A percentile compares a stretch with the other conserved stretches of the same genome.
These are phyloP conservation scores for Montipora sp. DNA, from an alignment of 64 coral and sea anemone genomes.

Conservation along the genomic window DNA sequence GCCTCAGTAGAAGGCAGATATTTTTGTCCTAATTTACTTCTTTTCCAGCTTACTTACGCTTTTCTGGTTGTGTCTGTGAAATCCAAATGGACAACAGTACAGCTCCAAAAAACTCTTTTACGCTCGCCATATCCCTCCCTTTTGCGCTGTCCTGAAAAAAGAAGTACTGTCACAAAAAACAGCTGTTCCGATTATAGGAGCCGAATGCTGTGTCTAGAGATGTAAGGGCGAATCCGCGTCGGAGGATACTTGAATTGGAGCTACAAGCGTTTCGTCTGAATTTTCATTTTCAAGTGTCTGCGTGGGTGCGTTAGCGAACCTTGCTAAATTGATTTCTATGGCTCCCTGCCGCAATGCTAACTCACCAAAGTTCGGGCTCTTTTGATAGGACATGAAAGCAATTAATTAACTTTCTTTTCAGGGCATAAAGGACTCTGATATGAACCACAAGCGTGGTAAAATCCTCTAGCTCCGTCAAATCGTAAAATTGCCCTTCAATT, in stretches of 20 bases:
- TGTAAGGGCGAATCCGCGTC: background rate
- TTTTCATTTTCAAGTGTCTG: background rate
- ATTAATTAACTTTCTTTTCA: conserved; percentile 35
- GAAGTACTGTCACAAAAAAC: background rate
- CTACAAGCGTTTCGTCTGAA: background rate
- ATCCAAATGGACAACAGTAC: background rate
- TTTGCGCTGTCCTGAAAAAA: background rate
- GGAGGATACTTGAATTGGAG: background rate
- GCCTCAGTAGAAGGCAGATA: background rate
- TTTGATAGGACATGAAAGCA: conserved; percentile 34
- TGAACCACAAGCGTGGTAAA: background rate
- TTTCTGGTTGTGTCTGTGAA: background rate
- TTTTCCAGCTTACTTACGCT: conserved; percentile 17
- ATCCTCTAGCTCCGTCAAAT: background rate
- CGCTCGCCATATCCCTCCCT: background rate
- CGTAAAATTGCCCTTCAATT: background rate
- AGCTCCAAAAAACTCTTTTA: background rate
- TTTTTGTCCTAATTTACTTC: background rate
- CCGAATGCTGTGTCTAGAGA: conserved; percentile 6
- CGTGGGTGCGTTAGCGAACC: background rate
- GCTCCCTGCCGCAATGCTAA: conserved; percentile 22
- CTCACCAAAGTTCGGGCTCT: background rate
- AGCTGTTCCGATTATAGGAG: background rate
- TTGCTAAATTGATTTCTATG: conserved; percentile 19
- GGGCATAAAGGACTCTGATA: background rate